phyloP scores from a whole-genome alignment of 1,140 invertebrate species.

The Nymphalis io region DNA sequence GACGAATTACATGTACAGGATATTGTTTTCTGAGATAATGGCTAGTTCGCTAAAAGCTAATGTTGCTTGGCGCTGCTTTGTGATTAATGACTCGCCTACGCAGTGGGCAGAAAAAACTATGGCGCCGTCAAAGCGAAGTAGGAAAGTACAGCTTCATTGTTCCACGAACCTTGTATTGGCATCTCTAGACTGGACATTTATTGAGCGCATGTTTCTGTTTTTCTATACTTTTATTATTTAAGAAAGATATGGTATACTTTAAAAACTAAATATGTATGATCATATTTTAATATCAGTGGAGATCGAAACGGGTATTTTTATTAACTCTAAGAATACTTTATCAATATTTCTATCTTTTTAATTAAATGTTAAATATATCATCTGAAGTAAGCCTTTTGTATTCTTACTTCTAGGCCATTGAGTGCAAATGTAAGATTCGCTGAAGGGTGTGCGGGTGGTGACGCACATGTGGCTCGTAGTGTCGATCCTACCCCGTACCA shows the following conservation, averaged over 20 bases:
- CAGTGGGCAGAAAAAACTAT: constrained; percentile 57
- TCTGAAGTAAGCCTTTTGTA: too few relatives aligned
- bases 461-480: constrained; percentile 80
- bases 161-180: constrained; percentile 28
- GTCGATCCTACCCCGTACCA: constrained; percentile 79
- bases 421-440: constrained; percentile 82
- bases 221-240: constrained; percentile 3
- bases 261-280: too few relatives aligned
- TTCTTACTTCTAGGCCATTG: constrained; percentile 81
- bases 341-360: too few relatives aligned
- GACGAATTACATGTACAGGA: constrained; percentile 30
- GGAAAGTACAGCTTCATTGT: constrained; percentile 41
- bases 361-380: too few relatives aligned
- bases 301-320: too few relatives aligned
- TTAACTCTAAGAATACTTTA: too few relatives aligned
- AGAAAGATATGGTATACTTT: neutral
- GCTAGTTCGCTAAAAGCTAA: constrained; percentile 55
- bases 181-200: constrained; percentile 6
- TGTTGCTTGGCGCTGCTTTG: constrained; percentile 59
- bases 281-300: too few relatives aligned
- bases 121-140: constrained; percentile 58
- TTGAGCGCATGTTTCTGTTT: constrained; percentile 5
- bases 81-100: constrained; percentile 71
- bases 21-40: constrained; percentile 43
- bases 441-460: constrained; percentile 77